Percentiles rank a stretch among this genome's conserved stretches.
Evolutionary conservation across 2,113 vertebrate genomes (phyloP).

Genomic region (Balaenoptera acutorostrata): DNA sequence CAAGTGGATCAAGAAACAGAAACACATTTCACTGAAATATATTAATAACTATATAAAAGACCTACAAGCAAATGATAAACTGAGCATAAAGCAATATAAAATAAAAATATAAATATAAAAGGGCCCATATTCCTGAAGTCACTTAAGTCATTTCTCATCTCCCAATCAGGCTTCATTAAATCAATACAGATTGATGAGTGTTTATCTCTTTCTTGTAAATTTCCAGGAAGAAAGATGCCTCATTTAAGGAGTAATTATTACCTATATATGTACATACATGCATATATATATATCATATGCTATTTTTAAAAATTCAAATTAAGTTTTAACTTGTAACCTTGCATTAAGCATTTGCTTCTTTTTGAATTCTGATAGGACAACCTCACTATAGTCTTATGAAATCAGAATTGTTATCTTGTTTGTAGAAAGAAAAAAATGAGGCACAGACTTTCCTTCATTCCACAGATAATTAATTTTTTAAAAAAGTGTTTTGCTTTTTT

Average conservation of each 20-base stretch:
- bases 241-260: slow-evolving; percentile 47
- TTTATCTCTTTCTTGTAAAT: slow-evolving; percentile 53
- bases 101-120: background rate
- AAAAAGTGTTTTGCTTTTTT: background rate
- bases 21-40: background rate
- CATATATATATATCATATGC: background rate
- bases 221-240: slow-evolving; percentile 24
- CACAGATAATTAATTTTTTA: background rate
- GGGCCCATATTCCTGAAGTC: background rate
- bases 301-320: slow-evolving; percentile 46
- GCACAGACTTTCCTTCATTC: background rate
- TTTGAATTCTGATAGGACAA: background rate
- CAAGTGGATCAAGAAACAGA: background rate
- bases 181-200: slow-evolving; percentile 46
- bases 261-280: background rate
- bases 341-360: background rate
- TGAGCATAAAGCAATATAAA: background rate
- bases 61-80: background rate
- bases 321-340: slow-evolving; percentile 34
- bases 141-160: slow-evolving; percentile 14
- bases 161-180: slow-evolving; percentile 61
- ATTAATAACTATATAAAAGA: slow-evolving; percentile 2
- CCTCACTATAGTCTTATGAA: background rate
- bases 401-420: background rate
- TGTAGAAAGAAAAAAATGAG: background rate